Conservation (phyloP, 2,113 vertebrate species). For the Petroica traversi region DNA sequence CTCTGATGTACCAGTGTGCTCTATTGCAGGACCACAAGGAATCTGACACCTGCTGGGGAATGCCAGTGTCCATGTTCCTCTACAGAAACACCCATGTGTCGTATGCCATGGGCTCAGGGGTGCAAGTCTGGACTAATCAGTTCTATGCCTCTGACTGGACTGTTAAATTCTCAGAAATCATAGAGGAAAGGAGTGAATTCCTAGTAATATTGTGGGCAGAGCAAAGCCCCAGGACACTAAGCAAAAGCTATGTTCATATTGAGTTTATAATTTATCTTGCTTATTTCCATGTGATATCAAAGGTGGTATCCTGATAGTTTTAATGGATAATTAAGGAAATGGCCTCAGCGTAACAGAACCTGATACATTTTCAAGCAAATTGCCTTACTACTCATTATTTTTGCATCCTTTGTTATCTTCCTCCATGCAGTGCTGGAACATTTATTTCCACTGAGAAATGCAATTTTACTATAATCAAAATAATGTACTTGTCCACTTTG, state of each 20-base stretch:
- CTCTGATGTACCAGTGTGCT: background rate
- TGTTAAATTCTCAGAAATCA: background rate
- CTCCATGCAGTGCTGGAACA: background rate
- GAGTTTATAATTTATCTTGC: background rate
- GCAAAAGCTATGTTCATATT: background rate
- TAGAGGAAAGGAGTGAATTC: background rate
- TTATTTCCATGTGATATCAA: background rate
- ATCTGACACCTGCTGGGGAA: background rate
- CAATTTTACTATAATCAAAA: background rate
- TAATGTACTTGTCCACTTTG: background rate
- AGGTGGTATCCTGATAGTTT: background rate
- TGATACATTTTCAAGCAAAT: background rate
- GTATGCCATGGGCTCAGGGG: rapidly evolving
- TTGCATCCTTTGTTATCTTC: background rate
- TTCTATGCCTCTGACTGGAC: background rate
- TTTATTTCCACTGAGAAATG: background rate
- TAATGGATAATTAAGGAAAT: background rate
- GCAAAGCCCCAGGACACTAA: background rate
- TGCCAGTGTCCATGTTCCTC: background rate
- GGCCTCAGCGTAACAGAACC: background rate
- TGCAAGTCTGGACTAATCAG: background rate
- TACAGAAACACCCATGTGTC: background rate
- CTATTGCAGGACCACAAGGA: background rate
- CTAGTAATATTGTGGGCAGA: background rate
- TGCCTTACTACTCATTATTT: background rate